Evolutionary conservation across 2,113 vertebrate genomes (phyloP).

Genomic region (Phyllostomus hastatus): DNA sequence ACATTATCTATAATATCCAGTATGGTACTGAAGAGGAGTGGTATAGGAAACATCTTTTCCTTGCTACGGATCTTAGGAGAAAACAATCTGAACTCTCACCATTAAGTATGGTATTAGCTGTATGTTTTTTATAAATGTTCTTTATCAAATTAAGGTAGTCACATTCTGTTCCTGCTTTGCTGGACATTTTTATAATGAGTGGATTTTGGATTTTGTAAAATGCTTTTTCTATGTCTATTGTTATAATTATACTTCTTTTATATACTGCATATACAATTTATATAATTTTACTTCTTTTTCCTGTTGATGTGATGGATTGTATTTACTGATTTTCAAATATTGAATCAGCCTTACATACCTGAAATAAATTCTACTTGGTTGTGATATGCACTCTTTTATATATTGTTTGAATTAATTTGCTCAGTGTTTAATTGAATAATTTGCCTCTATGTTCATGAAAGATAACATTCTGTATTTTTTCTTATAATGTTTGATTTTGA

Average conservation of each 20-base stretch:
- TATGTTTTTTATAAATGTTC: not conserved
- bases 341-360: not conserved
- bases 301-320: not conserved
- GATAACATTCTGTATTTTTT: not conserved
- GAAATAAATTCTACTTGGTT: not conserved
- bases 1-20: not conserved
- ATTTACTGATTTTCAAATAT: not conserved
- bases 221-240: not conserved
- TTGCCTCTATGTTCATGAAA: not conserved
- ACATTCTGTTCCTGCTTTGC: not conserved
- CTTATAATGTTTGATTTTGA: not conserved
- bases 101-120: not conserved
- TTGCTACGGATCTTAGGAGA: not conserved
- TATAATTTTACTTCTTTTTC: not conserved
- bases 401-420: not conserved
- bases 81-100: not conserved
- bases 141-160: not conserved
- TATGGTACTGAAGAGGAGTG: not conserved
- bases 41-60: not conserved
- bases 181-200: not conserved
- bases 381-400: no score
- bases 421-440: not conserved
- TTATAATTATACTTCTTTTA: not conserved
- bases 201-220: not conserved
- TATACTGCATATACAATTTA: no score